These are phyloP conservation scores for Okapia johnstoni DNA, from an alignment of 2,113 vertebrate species.

Conservation along the genomic window DNA sequence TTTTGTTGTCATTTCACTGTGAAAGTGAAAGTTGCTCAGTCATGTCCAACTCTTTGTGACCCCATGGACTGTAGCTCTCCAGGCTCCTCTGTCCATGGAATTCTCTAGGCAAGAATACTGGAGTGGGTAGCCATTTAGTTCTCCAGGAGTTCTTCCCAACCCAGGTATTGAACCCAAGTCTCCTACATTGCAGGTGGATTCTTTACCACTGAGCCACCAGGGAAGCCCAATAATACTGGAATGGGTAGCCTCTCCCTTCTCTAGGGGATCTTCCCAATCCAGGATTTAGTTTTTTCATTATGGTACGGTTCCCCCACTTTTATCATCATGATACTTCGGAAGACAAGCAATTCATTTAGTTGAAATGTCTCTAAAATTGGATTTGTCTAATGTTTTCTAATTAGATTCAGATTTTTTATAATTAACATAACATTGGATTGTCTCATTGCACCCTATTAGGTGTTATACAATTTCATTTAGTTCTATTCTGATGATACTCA, in stretches of 20 bases:
- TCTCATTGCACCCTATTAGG: background rate
- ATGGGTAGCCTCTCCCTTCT: background rate
- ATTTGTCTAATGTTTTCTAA: background rate
- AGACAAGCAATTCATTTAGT: background rate
- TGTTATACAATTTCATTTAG: background rate
- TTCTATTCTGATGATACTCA: background rate
- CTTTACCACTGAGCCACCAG: background rate
- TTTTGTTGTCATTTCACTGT: background rate
- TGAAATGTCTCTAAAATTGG: background rate
- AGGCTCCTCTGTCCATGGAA: background rate
- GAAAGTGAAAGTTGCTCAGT: background rate
- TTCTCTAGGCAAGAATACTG: background rate
- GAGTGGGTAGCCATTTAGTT: background rate
- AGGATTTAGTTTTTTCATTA: background rate
- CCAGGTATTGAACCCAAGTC: background rate
- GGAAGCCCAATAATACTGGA: background rate
- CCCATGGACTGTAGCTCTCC: background rate
- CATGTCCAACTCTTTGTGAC: background rate
- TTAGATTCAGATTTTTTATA: background rate
- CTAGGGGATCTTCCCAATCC: fast-evolving
- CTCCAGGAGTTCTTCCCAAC: background rate
- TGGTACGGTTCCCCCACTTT: background rate
- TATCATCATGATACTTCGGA: background rate
- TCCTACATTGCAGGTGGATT: background rate
- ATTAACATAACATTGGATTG: background rate